Base-by-base conservation (phyloP, 2,797 vertebrate species). In the Danio kyathit region DNA sequence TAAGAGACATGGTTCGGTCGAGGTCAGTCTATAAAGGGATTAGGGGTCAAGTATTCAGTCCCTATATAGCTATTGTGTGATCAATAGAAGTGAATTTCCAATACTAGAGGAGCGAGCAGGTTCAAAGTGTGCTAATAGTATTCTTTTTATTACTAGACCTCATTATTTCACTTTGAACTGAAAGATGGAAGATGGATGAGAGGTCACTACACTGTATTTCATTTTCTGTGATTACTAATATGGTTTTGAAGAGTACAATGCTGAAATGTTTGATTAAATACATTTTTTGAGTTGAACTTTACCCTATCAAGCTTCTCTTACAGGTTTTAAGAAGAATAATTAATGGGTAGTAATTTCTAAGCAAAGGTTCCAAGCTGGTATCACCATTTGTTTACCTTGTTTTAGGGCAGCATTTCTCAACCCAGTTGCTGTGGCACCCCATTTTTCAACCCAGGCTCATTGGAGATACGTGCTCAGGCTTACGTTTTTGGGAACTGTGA, bases 21-120 rank as follows among this genome's bases (percentile, higher is more conserved):
- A 90, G 90, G 90, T 90, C 88, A 92, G 89, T 92, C 91, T 86
- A 93, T 93, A 92, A 94, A 93, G 91, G 90, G 90, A 92, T 88
- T 86, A 46, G 43, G 40, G 52, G 74, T 56, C 56, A 73, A 76
- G n/a, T 54, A 7, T 17, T 29, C 76, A 66, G 90, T 91, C 92
- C 92, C 92, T 75, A 69, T 87, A 87, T 91, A 86, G 87, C 90
- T 86, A 83, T 90, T 92, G 82, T 81, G 82, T 87, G 88, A 89
- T 93, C 92, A 91, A 92, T 92, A 90, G 85, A 80, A 87, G 85
- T 88, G 90, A 91, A 91, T 91, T 90, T 90, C 73, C 89, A 40
- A 76, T 70, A 76, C 51, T 51, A 19, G 38, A 13, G 72, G 43
- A 60, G 46, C 61, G 66, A 77, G 48, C 16, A 21, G 38, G 19